Base-by-base conservation (phyloP, 2,888 invertebrate species). In the Amblyjoppa fuscipennis region DNA sequence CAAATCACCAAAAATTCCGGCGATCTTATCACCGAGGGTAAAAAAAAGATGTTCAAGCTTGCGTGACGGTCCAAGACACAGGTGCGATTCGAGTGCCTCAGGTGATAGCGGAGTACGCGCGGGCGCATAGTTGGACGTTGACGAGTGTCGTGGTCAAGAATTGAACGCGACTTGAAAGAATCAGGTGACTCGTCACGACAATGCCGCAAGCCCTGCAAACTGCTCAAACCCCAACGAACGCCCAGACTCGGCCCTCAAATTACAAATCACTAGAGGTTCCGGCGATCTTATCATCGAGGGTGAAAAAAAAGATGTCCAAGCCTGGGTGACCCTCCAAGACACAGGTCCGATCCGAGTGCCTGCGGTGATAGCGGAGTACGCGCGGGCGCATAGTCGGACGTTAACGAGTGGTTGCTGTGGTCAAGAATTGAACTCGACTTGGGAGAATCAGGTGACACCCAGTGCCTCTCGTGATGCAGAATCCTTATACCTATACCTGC, bases 401-500 rank as follows among this genome's bases (percentile, higher is more conserved):
- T 77, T 82, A 82, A 77, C 77, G 56, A 66, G 82, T 66, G 66
- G 71, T 51, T 49, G 31, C 74, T 82, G 82, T 71, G 82, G 77
- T 73, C 53, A 77, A 77, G 66, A 71, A 73, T 77, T 82, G 71
- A 82, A 34, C 45, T 59, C 76, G 71, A 38, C 76, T 76, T 45
- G 49, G 69, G 75, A 53, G 76, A 82, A 76, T 76, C 70, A 76
- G 81, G 70, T 82, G 81, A 76, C 70, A 70, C 53, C 81, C 76
- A 70, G 70, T 68, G 61, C 38, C 53, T 64, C 64, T 76, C 56
- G 20, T 53, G 68, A 71, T 38, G 61, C 49, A 66, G 59, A 49
- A 68, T 49, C n/a, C 56, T n/a, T 56, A 68, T 66, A 66, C 41
- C 61, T 66, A 25, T 73, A 73, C 51, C 13, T 34, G 28, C 28